Evolutionary conservation across 2,888 invertebrate species (phyloP).

Genomic region (Acanthosepion pharaonis): DNA sequence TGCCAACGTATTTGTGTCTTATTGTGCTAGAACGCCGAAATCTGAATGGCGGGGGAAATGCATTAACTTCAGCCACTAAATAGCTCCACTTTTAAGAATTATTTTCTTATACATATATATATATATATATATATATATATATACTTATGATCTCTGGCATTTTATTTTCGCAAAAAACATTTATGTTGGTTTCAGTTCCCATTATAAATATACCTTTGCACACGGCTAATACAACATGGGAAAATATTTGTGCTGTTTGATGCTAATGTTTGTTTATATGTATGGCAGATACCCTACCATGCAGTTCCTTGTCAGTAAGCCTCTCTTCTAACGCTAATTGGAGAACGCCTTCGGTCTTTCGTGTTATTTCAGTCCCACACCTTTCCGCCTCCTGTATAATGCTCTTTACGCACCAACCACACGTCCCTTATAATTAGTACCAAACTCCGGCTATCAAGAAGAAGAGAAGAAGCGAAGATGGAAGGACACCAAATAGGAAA

Average conservation of each 20-base stretch:
- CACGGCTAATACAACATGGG: background rate
- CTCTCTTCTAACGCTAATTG: background rate
- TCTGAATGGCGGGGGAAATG: too few relatives aligned
- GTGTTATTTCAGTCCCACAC: background rate
- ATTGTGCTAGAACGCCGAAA: too few relatives aligned
- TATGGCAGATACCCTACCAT: background rate
- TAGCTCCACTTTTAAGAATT: too few relatives aligned
- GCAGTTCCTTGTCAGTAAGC: background rate
- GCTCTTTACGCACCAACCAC: background rate
- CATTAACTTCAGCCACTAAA: too few relatives aligned
- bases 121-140: too few relatives aligned
- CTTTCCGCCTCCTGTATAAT: background rate
- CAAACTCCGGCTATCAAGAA: background rate
- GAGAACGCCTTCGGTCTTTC: background rate
- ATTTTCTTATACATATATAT: too few relatives aligned
- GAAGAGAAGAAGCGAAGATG: background rate
- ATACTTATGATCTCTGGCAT: background rate
- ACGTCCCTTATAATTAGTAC: background rate
- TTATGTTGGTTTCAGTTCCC: background rate
- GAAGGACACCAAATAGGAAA: background rate
- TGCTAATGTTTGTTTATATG: background rate
- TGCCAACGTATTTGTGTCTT: too few relatives aligned
- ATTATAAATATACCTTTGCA: background rate
- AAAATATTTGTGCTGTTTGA: background rate
- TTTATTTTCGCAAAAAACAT: background rate